phyloP scores from a whole-genome alignment of 2,888 invertebrate genomes.

The Apodemia mormo region DNA sequence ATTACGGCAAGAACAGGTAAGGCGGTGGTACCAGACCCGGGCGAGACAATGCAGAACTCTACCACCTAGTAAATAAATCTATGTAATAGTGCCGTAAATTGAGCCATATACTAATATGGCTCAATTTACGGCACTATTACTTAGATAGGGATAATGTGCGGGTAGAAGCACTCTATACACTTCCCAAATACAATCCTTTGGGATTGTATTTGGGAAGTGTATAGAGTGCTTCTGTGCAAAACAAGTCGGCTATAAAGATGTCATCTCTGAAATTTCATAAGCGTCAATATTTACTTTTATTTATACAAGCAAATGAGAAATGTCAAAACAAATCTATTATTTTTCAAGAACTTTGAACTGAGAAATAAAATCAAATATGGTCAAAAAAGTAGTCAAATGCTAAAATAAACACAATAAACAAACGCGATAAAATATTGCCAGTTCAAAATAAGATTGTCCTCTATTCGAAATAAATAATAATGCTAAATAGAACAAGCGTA shows the following conservation, averaged over 20 bases:
- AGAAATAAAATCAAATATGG: constrained; percentile 20
- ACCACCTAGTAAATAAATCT: no score
- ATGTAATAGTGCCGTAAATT: no score
- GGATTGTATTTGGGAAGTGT: no score
- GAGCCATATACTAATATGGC: no score
- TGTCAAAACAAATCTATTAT: background rate
- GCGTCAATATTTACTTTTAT: background rate
- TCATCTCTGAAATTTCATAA: background rate
- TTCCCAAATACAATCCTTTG: no score
- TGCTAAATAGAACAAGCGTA: constrained; percentile 24
- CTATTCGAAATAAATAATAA: constrained; percentile 23
- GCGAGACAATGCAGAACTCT: no score
- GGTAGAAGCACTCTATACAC: no score
- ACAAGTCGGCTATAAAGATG: background rate
- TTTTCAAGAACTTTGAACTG: background rate
- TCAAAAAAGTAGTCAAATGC: constrained; percentile 30
- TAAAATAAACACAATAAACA: constrained; percentile 36
- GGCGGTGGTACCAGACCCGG: no score
- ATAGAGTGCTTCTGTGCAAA: background rate
- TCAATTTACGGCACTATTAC: no score
- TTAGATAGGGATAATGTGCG: no score
- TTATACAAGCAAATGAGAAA: background rate
- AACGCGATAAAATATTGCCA: constrained; percentile 27
- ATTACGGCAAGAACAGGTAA: no score
- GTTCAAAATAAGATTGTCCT: constrained; percentile 20